These are phyloP conservation scores for Diloba caeruleocephala DNA, from an alignment of 2,888 invertebrate species.

Conservation along the genomic window DNA sequence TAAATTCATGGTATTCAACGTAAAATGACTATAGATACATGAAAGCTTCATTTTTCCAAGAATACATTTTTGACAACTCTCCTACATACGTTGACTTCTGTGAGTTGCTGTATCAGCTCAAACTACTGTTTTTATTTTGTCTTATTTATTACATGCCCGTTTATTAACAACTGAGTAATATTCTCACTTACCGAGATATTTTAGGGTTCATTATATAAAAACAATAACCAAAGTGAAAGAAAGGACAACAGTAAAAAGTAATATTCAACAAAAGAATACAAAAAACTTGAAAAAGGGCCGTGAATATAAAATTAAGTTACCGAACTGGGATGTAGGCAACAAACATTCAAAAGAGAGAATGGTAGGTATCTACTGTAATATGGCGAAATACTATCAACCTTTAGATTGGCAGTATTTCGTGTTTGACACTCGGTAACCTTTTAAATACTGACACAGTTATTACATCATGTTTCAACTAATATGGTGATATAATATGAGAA, in stretches of 20 bases:
- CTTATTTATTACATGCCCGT: conserved; percentile 15
- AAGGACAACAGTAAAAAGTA: neutral
- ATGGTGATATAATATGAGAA: conserved; percentile 13
- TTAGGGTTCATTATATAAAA: conserved; percentile 4
- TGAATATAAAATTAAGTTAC: conserved; percentile 13
- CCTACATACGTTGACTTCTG: conserved; percentile 13
- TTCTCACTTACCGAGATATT: neutral
- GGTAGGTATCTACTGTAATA: neutral
- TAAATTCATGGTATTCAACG: conserved; percentile 35
- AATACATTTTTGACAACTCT: conserved; percentile 32
- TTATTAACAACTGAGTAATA: conserved; percentile 18
- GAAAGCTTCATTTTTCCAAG: conserved; percentile 27
- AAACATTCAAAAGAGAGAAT: conserved; percentile 16
- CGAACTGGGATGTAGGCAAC: neutral
- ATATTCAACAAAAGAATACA: conserved; percentile 6
- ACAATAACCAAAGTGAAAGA: conserved; percentile 1
- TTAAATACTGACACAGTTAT: neutral
- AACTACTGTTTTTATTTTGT: conserved; percentile 27
- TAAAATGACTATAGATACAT: conserved; percentile 37
- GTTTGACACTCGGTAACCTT: conserved; percentile 17
- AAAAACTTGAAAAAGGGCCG: conserved; percentile 12
- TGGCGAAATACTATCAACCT: neutral
- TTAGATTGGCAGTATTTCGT: conserved; percentile 3
- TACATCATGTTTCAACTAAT: conserved; percentile 21
- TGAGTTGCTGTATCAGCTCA: conserved; percentile 19